Base-by-base conservation (phyloP, 2,888 invertebrate species). In the Nasonia oneida region DNA sequence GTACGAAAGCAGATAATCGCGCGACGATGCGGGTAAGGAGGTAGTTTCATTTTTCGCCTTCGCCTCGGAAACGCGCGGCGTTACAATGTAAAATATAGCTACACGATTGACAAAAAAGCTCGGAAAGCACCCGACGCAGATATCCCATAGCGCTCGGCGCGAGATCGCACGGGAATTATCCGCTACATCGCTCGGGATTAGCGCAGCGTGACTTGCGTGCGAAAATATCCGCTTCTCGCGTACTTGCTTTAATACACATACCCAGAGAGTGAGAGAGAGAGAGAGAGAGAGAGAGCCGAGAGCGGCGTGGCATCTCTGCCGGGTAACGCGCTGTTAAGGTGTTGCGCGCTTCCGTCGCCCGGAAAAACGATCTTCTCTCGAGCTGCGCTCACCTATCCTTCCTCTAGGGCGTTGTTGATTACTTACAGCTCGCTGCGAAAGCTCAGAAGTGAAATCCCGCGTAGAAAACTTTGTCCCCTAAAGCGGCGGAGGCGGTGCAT, bases 171-270 rank as follows among this genome's bases (percentile, higher is more conserved):
- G 90, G 84, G 89, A 90, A 90, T 91, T 90, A 90, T 85, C 86
- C 88, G 23, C 23, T 23, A 23, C 23, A 23, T 23, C 23, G 23
- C 23, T 23, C 23, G 23, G 23, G 23, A 23, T 23, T 23, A 23
- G 23, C 23, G 77, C 89, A 86, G 75, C 89, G 89, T 89, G 88
- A 90, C 88, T 89, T 88, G 89, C 90, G 89, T 90, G 90, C 89
- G 90, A 90, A 90, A 87, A 86, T 29, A 29, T 86, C 67, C 84
- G 14, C 73, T 81, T 80, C 70, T 42, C 37, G 29, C 57, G 6
- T 42, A 23, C 37, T 29, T 15, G 23, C 47, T n/a, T 23, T 23
- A 23, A 23, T 23, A 23, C 23, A 23, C 23, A 23, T 23, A 23
- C 23, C 23, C 23, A 23, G 23, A 23, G 23, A 23, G 23, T 23